phyloP scores from a whole-genome alignment of 2,888 invertebrate species.

The Diabrotica balteata region DNA sequence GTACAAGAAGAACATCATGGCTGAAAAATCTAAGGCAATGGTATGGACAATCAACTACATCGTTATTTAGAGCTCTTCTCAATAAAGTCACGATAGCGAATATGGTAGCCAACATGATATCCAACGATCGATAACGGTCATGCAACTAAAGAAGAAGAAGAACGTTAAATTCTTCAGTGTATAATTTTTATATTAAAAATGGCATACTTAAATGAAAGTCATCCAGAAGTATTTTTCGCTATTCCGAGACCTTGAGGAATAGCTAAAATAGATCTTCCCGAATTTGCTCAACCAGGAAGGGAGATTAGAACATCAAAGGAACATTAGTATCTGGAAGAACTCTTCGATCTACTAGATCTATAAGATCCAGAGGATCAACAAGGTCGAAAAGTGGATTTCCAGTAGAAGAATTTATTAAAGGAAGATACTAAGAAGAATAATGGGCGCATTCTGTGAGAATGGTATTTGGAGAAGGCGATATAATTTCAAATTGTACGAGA shows the following conservation, averaged over 20 bases:
- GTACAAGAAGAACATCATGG: no score
- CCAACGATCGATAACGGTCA: no score
- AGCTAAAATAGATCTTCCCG: slow-evolving; percentile 29
- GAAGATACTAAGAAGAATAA: no score
- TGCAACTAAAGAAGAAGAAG: no score
- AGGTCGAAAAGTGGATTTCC: slow-evolving; percentile 8
- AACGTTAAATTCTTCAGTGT: slow-evolving; percentile 8
- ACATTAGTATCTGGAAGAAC: slow-evolving; percentile 15
- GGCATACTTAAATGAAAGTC: slow-evolving; percentile 30
- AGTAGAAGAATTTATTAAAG: background rate
- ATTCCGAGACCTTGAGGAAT: slow-evolving; percentile 31
- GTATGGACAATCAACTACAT: no score
- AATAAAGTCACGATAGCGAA: no score
- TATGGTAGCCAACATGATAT: no score
- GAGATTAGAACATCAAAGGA: slow-evolving; percentile 14
- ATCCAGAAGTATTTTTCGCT: slow-evolving; percentile 31
- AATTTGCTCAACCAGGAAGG: background rate
- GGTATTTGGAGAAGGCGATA: no score
- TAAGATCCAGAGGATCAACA: slow-evolving; percentile 11
- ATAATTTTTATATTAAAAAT: slow-evolving; percentile 9
- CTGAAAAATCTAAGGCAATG: no score
- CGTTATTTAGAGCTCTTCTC: no score
- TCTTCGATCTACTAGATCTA: slow-evolving; percentile 22
- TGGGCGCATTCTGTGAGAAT: no score
- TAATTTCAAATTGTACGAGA: no score